Evolutionary conservation across 2,113 vertebrate genomes (phyloP), one percentile per base, ranked within the genome.

Genomic region (Corythaixoides concolor): DNA sequence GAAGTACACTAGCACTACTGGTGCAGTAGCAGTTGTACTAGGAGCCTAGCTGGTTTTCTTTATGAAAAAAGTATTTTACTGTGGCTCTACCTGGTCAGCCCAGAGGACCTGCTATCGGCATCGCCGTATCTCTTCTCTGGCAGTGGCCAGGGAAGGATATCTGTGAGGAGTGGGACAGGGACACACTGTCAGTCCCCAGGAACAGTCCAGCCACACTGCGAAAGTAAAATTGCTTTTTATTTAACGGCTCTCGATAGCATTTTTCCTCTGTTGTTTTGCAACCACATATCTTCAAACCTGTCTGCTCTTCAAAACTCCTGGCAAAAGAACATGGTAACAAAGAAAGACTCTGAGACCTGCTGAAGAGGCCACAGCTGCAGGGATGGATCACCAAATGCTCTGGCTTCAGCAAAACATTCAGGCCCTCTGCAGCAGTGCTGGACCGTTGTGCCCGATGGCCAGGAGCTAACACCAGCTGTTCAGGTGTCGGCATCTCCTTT

Each of bases 391-490:
- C 26, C 39, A 26, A 52, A 18, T 0, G 5, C 53, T 79, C 43
- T 49, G 70, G 33, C 62, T 76, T 39, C 19, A 90, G 78, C 69
- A 85, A 47, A 45, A n/a, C 4, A 23, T 43, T 50, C 64, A 63
- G 62, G 15, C 33, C 30, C 58, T 49, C 49, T 39, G 53, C 62
- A 67, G 85, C 35, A 41, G 11, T 0, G 0, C 39, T 2, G 30
- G 75, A 43, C 19, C 1, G 0, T 18, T 3, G 32, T 68, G 53
- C 32, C 50, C 0, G 1, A 49, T 4, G 62, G 83, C 59, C 0
- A 0, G 63, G 39, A 84, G 76, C 50, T 22, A 60, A n/a, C 13
- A 59, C n/a, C 75, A 90, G 91, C 75, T 88, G 79, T 23, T 72
- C 70, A 52, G 66, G 79, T 58, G 47, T 23, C 8, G 2, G 11